Evolutionary conservation across 2,888 invertebrate species (phyloP).

Genomic region (Chromoteleia sp.): DNA sequence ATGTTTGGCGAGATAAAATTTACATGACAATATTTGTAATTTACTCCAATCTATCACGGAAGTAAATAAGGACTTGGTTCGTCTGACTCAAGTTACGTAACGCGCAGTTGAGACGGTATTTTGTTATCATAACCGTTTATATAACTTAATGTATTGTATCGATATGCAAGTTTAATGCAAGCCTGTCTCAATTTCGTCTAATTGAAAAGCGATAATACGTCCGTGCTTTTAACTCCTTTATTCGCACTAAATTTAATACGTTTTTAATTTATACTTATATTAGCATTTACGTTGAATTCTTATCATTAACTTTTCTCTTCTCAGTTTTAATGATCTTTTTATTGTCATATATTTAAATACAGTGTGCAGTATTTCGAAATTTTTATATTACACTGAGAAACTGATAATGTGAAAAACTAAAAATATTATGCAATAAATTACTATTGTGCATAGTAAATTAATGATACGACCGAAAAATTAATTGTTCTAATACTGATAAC

Average conservation of each 20-base stretch:
- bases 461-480: no score
- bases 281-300: no score
- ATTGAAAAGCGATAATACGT: conserved; percentile 7
- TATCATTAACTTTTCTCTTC: no score
- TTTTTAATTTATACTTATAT: not conserved
- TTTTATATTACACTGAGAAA: no score
- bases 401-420: no score
- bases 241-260: not conserved
- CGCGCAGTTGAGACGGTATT: conserved; percentile 31
- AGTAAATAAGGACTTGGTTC: conserved; percentile 51
- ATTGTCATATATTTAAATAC: no score
- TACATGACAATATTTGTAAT: conserved; percentile 59
- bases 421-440: no score
- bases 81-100: conserved; percentile 35
- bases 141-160: conserved; percentile 47
- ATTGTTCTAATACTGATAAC: no score
- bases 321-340: no score
- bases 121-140: conserved; percentile 56
- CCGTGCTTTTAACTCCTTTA: not conserved
- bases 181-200: conserved; percentile 16
- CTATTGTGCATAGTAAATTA: no score
- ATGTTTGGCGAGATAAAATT: conserved; percentile 43
- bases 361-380: no score
- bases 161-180: conserved; percentile 42
- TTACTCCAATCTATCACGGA: conserved; percentile 59